Conservation (phyloP, 2,797 vertebrate genomes). For the Diplodus sargus region DNA sequence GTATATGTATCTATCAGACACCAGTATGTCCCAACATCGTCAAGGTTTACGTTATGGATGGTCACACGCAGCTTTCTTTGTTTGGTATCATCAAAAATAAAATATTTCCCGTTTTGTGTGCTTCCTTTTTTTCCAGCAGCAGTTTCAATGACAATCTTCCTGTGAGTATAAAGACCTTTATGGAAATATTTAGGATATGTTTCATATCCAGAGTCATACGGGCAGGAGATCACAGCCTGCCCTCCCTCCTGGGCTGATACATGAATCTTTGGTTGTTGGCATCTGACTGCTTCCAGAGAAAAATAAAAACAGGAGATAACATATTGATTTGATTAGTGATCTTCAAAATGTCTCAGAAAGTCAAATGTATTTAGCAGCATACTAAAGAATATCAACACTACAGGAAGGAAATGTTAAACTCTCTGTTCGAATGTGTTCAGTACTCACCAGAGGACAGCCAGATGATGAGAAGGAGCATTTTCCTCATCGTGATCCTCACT, state of each 20-base stretch:
- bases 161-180: neutral
- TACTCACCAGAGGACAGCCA: slow-evolving; percentile 14
- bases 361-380: neutral
- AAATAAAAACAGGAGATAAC: neutral
- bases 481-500: neutral
- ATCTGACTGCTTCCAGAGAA: slow-evolving; percentile 5
- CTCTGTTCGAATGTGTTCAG: neutral
- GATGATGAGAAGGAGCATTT: neutral
- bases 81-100: neutral
- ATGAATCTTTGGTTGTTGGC: neutral
- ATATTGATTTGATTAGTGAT: neutral
- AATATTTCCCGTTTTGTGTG: neutral
- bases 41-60: slow-evolving; percentile 10
- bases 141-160: neutral
- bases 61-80: neutral
- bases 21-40: neutral
- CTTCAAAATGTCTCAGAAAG: neutral
- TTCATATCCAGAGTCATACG: neutral
- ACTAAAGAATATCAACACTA: neutral
- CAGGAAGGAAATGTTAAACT: neutral
- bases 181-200: neutral
- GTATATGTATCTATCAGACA: neutral
- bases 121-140: neutral
- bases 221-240: neutral
- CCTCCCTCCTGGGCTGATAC: neutral